Conservation (phyloP, 2,797 vertebrate genomes). For the Telmatherina bonti region DNA sequence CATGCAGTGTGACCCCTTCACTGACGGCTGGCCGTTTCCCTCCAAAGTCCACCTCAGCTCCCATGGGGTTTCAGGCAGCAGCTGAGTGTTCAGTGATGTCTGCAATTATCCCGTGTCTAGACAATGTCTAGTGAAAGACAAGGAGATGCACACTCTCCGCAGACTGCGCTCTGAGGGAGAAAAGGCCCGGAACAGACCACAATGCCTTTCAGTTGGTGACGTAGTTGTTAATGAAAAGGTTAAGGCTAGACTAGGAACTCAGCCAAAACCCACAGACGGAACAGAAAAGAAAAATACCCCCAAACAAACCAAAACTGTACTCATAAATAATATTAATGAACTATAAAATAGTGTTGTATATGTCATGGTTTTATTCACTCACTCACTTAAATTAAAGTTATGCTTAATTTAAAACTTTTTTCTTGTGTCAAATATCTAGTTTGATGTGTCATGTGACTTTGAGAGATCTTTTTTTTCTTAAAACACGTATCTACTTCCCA, state of each 20-base stretch:
- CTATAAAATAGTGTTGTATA: conserved; percentile 2
- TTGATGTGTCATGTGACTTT: background rate
- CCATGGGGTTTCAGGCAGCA: conserved; percentile 88
- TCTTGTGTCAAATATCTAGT: background rate
- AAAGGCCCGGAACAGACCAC: conserved; percentile 52
- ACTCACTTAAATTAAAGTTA: background rate
- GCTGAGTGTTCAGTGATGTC: conserved; percentile 92
- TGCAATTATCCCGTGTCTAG: conserved; percentile 96
- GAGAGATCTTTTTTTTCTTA: background rate
- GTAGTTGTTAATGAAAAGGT: conserved; percentile 56
- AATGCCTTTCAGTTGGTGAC: conserved; percentile 50
- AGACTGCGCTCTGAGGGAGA: conserved; percentile 51
- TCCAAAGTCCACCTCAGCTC: conserved; percentile 85
- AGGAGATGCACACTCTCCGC: conserved; percentile 64
- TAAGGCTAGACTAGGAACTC: conserved; percentile 32
- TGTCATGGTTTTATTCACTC: background rate
- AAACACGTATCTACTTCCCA: background rate
- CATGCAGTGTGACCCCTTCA: conserved; percentile 31
- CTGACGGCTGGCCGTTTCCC: conserved; percentile 81
- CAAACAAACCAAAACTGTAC: background rate
- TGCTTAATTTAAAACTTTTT: background rate
- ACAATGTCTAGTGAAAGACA: conserved; percentile 92
- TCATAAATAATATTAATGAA: conserved; percentile 3
- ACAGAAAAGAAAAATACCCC: background rate
- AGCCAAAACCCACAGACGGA: conserved; percentile 14